Conservation (phyloP, 1,140 invertebrate genomes). For the Drosophila triauraria region DNA sequence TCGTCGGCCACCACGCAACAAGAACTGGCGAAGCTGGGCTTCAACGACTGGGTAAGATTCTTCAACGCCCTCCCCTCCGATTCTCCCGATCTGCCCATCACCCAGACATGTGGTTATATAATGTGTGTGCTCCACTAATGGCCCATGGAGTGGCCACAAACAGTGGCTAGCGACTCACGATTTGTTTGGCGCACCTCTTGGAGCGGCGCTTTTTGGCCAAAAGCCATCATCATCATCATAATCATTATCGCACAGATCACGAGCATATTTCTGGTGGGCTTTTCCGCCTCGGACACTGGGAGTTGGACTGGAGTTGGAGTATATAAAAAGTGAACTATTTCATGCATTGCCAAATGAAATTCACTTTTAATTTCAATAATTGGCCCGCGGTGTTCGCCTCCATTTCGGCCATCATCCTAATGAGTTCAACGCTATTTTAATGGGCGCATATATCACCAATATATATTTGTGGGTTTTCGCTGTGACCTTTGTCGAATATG, state of each 20-base stretch:
- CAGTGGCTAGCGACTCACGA: conserved; percentile 55
- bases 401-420: conserved; percentile 67
- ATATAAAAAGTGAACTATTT: conserved; percentile 67
- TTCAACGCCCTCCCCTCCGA: conserved; percentile 12
- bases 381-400: conserved; percentile 54
- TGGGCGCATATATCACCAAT: conserved; percentile 52
- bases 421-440: conserved; percentile 67
- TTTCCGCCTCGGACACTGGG: conserved; percentile 27
- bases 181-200: conserved; percentile 66
- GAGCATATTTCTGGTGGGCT: conserved; percentile 38
- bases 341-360: conserved; percentile 64
- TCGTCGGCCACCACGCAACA: conserved; percentile 87
- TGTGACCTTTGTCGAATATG: conserved; percentile 66
- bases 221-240: conserved; percentile 64
- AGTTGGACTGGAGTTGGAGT: neutral
- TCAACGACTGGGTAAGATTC: conserved; percentile 93
- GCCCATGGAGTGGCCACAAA: conserved; percentile 59
- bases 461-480: conserved; percentile 17
- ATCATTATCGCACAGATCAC: conserved; percentile 69
- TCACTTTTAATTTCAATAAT: conserved; percentile 82
- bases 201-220: conserved; percentile 32
- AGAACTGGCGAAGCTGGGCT: conserved; percentile 91
- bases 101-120: too few species aligned
- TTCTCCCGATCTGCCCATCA: neutral
- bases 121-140: conserved; percentile 62